phyloP scores from a whole-genome alignment of 2,113 vertebrate species.

The Pogona vitticeps region DNA sequence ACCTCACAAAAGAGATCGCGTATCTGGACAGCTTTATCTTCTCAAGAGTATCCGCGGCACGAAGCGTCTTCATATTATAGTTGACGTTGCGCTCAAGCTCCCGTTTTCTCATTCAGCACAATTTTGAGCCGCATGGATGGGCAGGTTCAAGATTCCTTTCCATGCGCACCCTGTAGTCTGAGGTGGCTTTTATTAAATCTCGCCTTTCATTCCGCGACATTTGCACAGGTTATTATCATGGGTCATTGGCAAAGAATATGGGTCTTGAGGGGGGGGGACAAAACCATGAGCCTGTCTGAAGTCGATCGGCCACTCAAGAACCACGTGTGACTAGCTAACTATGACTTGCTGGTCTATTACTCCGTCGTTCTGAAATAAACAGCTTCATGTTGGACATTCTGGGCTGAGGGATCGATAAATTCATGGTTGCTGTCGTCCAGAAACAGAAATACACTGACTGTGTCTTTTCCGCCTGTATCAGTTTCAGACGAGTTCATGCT shows the following conservation, averaged over 20 bases:
- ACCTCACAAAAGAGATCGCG: not conserved
- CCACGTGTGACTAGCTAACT: not conserved
- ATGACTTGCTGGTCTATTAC: not conserved
- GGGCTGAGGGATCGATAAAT: too few species aligned
- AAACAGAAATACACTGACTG: too few species aligned
- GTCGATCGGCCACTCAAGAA: not conserved
- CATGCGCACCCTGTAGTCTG: not conserved
- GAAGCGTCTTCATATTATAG: not conserved
- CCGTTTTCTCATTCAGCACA: conserved; percentile 2
- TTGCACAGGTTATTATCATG: not conserved
- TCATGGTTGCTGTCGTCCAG: too few species aligned
- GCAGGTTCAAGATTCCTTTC: not conserved
- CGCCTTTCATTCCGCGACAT: not conserved
- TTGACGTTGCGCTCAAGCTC: not conserved
- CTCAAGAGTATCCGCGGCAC: not conserved
- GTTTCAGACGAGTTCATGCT: too few species aligned
- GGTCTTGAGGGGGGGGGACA: not conserved
- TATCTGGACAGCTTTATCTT: conserved; percentile 12
- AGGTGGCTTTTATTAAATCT: not conserved
- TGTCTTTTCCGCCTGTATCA: too few species aligned
- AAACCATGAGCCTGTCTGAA: not conserved
- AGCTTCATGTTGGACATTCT: not conserved
- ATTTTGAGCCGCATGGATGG: not conserved
- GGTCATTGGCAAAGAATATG: not conserved
- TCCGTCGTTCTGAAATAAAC: not conserved